Evolutionary conservation across 2,797 vertebrate species (phyloP), one percentile per base, ranked within the genome.

Genomic region (Hipposideros larvatus): DNA sequence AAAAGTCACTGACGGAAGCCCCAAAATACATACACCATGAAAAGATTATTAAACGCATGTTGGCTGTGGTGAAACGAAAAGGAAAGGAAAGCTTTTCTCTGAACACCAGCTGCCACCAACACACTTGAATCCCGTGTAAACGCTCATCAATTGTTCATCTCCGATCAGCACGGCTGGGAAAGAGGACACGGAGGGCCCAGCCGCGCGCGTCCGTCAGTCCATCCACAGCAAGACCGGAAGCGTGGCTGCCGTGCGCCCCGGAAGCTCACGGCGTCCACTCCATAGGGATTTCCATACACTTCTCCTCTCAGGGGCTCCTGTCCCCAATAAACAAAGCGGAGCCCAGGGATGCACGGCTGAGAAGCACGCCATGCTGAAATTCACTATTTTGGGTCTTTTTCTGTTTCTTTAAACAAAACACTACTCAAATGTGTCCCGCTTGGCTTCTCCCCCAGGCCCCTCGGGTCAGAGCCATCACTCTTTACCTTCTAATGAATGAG

Each of bases 361-460:
- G 37, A 57, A 68, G 55, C 7, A 28, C 5, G 21, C 4, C 41
- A 15, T 13, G 34, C 48, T 59, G 41, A 75, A 55, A 79, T 15
- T 79, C 68, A 46, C 55, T 80, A 66, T 75, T 79, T 66, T 65
- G 26, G 6, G 22, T 63, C 26, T 59, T 61, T 71, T 10, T 92
- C n/a, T 86, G 68, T 59, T 82, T 48, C 75, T 92, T 94, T 78
- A 74, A 79, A 87, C 10, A 88, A 82, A 96, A 87, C 55, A 43
- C 59, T 15, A 57, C 34, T 37, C 66, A 68, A 41, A 80, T 55
- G 0, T 24, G 61, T 31, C 43, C 94, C 94, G 82, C 84, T 70
- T 75, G 83, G 90, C 88, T 84, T 94, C 59, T 90, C 48, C 37
- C 63, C 87, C 8, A 51, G 34, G 11, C 4, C 0, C 57, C 57